Conservation (phyloP, 2,797 vertebrate genomes). For the Paguma larvata region DNA sequence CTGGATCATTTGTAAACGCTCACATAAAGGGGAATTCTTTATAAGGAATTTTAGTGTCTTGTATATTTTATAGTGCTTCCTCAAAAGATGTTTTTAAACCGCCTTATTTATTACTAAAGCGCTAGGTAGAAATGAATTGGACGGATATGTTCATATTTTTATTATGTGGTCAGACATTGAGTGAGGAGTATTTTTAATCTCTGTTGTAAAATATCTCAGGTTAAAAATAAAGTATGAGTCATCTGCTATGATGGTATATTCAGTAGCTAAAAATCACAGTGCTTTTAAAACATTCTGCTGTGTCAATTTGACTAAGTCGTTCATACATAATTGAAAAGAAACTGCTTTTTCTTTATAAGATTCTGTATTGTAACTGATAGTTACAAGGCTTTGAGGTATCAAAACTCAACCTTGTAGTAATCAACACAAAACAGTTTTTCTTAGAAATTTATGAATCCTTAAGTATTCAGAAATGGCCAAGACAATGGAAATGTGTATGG, state of each 20-base stretch:
- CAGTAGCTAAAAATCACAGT: conserved; percentile 8
- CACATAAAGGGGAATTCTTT: neutral
- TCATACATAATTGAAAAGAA: conserved; percentile 58
- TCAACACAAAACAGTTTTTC: neutral
- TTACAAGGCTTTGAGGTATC: neutral
- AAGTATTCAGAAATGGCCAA: conserved; percentile 6
- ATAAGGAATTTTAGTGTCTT: neutral
- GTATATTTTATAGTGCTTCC: neutral
- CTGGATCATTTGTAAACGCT: neutral
- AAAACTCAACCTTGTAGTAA: neutral
- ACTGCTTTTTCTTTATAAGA: conserved; percentile 13
- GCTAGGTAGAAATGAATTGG: neutral
- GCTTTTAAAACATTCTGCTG: conserved; percentile 53
- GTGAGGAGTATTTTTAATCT: conserved; percentile 58
- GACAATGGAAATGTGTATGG: neutral
- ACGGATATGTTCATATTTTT: conserved; percentile 42
- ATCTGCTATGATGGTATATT: conserved; percentile 15
- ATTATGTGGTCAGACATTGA: conserved; percentile 37
- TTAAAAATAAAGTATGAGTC: conserved; percentile 57
- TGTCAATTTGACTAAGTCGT: conserved; percentile 9
- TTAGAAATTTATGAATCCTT: conserved; percentile 36
- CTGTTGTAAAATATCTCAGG: conserved; percentile 57
- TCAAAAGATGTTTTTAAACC: conserved; percentile 12
- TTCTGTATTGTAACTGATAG: neutral
- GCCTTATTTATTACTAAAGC: conserved; percentile 37